Percentiles rank a stretch among this genome's conserved stretches.
Evolutionary conservation across 2,888 invertebrate genomes (phyloP).

Genomic region (Ptychoptera albimana): DNA sequence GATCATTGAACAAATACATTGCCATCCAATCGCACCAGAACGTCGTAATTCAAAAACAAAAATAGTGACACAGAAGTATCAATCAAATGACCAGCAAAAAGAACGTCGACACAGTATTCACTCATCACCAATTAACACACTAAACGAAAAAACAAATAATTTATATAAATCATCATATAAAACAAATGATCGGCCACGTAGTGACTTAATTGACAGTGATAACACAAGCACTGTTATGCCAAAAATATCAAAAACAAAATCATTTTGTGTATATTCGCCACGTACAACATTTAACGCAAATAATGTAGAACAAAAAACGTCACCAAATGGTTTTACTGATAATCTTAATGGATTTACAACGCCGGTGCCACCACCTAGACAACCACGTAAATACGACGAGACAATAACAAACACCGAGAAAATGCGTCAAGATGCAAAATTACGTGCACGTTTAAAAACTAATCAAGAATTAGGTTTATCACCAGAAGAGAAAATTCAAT

Average conservation of each 20-base stretch:
- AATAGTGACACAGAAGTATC: not conserved
- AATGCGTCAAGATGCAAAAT: slow-evolving; percentile 44
- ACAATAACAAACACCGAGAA: slow-evolving; percentile 32
- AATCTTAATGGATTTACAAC: slow-evolving; percentile 26
- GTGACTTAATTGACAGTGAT: not conserved
- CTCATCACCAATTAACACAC: not conserved
- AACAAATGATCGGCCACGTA: not conserved
- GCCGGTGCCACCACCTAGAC: slow-evolving; percentile 35
- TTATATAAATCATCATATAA: not conserved
- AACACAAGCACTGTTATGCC: slow-evolving; percentile 7
- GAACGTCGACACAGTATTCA: slow-evolving; percentile 1
- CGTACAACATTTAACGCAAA: slow-evolving; percentile 8
- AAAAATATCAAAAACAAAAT: slow-evolving; percentile 26
- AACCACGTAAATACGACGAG: slow-evolving; percentile 17
- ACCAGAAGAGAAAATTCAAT: slow-evolving; percentile 45
- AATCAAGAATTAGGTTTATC: slow-evolving; percentile 60
- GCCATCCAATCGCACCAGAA: slow-evolving; percentile 14
- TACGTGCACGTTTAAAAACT: slow-evolving; percentile 48
- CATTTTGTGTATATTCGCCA: slow-evolving; percentile 17
- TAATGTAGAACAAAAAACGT: slow-evolving; percentile 18
- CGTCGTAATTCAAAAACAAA: slow-evolving; percentile 6
- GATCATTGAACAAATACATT: slow-evolving; percentile 12
- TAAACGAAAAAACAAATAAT: not conserved
- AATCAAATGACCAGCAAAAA: too few relatives aligned
- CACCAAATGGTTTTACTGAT: not conserved